phyloP scores from a whole-genome alignment of 2,113 vertebrate genomes.

The Bungarus multicinctus region DNA sequence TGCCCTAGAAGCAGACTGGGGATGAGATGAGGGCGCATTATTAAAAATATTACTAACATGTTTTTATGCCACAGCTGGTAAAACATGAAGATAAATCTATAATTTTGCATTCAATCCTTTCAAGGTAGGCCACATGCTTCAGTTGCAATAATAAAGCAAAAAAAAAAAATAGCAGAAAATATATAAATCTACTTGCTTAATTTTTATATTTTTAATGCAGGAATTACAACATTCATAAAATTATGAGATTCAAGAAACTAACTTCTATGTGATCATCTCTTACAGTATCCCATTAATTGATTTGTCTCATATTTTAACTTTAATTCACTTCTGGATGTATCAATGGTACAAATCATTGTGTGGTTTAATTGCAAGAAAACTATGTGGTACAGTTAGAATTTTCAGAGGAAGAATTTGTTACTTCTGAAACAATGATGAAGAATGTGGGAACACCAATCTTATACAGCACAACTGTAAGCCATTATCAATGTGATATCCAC shows the following conservation, averaged over 20 bases:
- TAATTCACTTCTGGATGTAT: not conserved
- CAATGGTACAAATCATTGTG: not conserved
- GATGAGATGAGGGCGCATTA: not conserved
- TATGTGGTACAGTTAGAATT: not conserved
- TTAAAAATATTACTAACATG: not conserved
- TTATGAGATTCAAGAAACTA: not conserved
- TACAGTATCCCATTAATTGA: not conserved
- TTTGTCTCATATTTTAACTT: not conserved
- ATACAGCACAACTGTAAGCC: not conserved
- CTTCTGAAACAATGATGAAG: not conserved
- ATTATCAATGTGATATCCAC: not conserved
- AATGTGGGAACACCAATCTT: not conserved
- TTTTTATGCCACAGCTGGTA: not conserved
- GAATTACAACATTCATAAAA: not conserved
- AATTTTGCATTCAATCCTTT: not conserved
- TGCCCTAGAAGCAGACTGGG: not conserved
- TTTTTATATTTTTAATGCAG: not conserved
- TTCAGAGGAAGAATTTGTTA: not conserved
- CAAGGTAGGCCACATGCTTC: not conserved
- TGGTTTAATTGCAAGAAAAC: not conserved
- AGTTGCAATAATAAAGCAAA: not conserved
- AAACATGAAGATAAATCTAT: not conserved
- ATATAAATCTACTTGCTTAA: not conserved
- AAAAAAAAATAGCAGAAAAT: not conserved
- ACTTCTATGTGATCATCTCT: not conserved